Evolutionary conservation across 2,888 invertebrate genomes (phyloP).

Genomic region (Tetramorium bicarinatum): DNA sequence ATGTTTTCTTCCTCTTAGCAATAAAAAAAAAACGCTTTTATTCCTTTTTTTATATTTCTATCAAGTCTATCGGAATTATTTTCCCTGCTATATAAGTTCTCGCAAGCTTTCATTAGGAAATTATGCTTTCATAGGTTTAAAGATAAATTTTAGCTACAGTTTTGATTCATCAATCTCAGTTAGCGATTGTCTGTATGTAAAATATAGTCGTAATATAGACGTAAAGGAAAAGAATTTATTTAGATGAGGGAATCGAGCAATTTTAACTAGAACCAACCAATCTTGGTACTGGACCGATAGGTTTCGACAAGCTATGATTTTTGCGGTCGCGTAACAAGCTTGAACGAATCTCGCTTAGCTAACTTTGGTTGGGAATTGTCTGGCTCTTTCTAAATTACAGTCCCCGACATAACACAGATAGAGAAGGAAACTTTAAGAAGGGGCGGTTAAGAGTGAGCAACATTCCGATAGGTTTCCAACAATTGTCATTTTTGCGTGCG

Average conservation of each 20-base stretch:
- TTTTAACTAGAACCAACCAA: slow-evolving; percentile 2
- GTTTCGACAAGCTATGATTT: slow-evolving; percentile 27
- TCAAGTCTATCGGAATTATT: not conserved
- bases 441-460: not conserved
- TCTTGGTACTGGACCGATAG: not conserved
- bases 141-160: not conserved
- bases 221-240: slow-evolving; percentile 4
- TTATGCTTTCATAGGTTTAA: not conserved
- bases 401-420: slow-evolving; percentile 40
- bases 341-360: not conserved
- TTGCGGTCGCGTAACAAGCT: slow-evolving; percentile 27
- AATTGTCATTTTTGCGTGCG: slow-evolving; percentile 11
- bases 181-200: not conserved
- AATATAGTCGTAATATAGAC: not conserved
- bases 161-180: not conserved
- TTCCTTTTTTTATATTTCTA: not conserved
- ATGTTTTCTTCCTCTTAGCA: not conserved
- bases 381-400: slow-evolving; percentile 31
- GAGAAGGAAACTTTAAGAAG: slow-evolving; percentile 4
- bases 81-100: not conserved
- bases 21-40: not conserved
- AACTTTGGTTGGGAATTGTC: not conserved
- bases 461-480: not conserved
- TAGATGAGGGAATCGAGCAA: not conserved
- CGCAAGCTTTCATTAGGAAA: not conserved